These are phyloP conservation scores for Cephalotes varians DNA, from an alignment of 2,888 invertebrate genomes.

Conservation along the genomic window DNA sequence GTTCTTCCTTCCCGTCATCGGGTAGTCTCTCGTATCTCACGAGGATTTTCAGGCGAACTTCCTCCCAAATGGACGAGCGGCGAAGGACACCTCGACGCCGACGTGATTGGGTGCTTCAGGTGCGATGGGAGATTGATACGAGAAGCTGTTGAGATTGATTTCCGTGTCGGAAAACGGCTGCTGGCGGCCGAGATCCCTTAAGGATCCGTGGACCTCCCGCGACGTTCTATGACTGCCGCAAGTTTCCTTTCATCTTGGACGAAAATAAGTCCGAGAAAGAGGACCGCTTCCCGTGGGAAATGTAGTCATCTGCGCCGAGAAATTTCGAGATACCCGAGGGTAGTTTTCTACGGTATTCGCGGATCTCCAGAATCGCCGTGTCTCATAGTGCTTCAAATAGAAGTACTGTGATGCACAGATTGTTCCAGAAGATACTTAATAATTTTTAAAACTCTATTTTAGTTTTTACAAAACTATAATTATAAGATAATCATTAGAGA, in stretches of 20 bases:
- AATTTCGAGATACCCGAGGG: conserved; percentile 63
- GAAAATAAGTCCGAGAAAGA: conserved; percentile 73
- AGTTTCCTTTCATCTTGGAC: conserved; percentile 61
- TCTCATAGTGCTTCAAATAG: background rate
- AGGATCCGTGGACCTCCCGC: background rate
- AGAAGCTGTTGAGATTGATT: conserved; percentile 77
- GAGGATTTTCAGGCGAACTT: conserved; percentile 49
- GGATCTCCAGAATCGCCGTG: conserved; percentile 6
- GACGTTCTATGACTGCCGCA: conserved; percentile 51
- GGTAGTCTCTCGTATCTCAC: conserved; percentile 12
- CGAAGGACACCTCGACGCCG: conserved; percentile 33
- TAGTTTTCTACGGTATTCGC: conserved; percentile 58
- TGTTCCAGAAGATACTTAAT: background rate
- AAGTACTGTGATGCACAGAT: background rate
- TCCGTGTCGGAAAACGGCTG: conserved; percentile 69
- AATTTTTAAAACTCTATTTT: background rate
- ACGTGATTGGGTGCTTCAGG: conserved; percentile 66
- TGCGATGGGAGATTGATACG: conserved; percentile 76
- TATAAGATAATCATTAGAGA: background rate
- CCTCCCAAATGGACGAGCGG: conserved; percentile 51
- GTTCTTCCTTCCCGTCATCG: conserved; percentile 15
- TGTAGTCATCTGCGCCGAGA: conserved; percentile 73
- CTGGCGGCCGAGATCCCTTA: conserved; percentile 26
- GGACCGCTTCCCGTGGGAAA: conserved; percentile 75
- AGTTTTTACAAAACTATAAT: background rate